Conservation (phyloP, 23 tunicate genomes). For the Diplosoma virens region DNA sequence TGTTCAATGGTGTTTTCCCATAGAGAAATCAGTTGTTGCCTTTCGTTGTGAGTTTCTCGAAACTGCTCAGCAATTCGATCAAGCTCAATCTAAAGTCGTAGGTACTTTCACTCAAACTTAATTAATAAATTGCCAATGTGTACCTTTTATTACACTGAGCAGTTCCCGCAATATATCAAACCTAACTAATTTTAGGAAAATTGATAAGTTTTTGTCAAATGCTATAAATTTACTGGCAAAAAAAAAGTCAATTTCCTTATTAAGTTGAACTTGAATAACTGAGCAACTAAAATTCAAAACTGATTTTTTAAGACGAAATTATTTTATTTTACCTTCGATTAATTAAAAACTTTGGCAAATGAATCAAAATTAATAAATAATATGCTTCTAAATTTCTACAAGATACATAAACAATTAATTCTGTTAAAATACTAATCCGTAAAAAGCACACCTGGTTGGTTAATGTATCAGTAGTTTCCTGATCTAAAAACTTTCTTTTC, state of each 20-base stretch:
- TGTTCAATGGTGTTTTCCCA: slow-evolving; percentile 93
- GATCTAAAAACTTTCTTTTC: slow-evolving; percentile 68
- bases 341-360: neutral
- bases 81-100: slow-evolving; percentile 75
- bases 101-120: too few relatives aligned
- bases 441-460: slow-evolving; percentile 52
- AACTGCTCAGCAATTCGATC: slow-evolving; percentile 97
- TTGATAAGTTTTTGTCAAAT: too few relatives aligned
- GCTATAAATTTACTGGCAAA: too few relatives aligned
- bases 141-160: too few relatives aligned
- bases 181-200: too few relatives aligned
- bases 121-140: too few relatives aligned
- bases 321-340: too few relatives aligned
- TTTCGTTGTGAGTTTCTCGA: slow-evolving; percentile 68
- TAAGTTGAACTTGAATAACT: too few relatives aligned
- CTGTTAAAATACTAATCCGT: neutral
- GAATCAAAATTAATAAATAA: neutral
- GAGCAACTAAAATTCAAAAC: too few relatives aligned
- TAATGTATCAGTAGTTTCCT: slow-evolving; percentile 79
- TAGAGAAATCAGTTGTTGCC: slow-evolving; percentile 65
- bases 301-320: too few relatives aligned
- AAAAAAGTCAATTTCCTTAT: too few relatives aligned
- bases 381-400: neutral
- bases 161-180: too few relatives aligned
- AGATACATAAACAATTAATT: neutral